Conservation (phyloP, 1,140 invertebrate genomes). For the Triops cancriformis region DNA sequence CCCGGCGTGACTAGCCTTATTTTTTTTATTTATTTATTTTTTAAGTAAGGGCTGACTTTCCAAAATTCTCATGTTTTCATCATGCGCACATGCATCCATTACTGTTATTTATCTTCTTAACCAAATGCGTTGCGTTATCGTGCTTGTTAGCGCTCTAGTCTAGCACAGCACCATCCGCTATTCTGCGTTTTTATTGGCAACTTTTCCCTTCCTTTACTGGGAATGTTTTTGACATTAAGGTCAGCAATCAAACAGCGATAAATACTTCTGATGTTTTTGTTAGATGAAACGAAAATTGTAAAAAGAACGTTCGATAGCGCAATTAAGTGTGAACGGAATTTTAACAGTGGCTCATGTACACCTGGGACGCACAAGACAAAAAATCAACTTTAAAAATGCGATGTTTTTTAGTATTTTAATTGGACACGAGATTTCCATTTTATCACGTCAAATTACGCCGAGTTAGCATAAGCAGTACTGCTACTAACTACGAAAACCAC, state of each 20-base stretch:
- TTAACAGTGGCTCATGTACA: not conserved
- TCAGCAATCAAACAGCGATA: constrained; percentile 10
- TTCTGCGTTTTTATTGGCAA: not conserved
- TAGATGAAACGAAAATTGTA: not conserved
- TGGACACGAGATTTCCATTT: not conserved
- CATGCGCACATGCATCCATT: not conserved
- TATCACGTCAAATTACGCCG: not conserved
- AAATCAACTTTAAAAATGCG: not conserved
- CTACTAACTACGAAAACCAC: not conserved
- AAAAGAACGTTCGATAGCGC: not conserved
- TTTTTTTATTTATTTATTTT: not conserved
- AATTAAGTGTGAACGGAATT: not conserved
- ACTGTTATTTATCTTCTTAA: not conserved
- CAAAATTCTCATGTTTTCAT: not conserved
- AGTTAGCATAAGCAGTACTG: not conserved
- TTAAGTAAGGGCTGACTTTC: not conserved
- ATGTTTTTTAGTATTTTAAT: not conserved
- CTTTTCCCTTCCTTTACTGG: not conserved
- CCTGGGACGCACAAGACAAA: constrained; percentile 3
- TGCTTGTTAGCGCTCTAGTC: not conserved
- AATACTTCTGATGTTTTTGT: not conserved
- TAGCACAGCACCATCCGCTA: not conserved
- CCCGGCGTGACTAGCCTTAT: not conserved
- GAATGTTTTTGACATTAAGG: not conserved
- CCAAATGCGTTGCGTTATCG: constrained; percentile 1